Conservation (phyloP, 2,113 vertebrate genomes). For the Camelus bactrianus region DNA sequence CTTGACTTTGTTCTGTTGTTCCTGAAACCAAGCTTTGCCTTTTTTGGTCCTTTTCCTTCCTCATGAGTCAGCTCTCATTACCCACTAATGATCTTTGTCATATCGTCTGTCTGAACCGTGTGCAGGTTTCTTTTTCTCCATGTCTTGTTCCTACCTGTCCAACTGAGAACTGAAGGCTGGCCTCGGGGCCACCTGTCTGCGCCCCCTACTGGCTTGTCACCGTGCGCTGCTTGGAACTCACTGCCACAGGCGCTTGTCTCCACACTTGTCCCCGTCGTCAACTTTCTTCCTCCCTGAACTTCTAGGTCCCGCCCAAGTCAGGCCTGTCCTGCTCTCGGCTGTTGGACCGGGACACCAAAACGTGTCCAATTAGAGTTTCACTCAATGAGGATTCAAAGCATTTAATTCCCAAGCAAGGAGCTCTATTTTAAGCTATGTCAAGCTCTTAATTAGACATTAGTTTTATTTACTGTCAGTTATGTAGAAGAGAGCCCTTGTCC, state of each 20-base stretch:
- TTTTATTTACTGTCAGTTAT: conserved; percentile 72
- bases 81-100: not conserved
- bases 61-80: not conserved
- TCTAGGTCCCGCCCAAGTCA: no score
- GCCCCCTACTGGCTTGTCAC: not conserved
- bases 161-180: not conserved
- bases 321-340: not conserved
- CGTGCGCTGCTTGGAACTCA: not conserved
- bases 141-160: not conserved
- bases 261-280: not conserved
- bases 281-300: not conserved
- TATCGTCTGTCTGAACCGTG: not conserved
- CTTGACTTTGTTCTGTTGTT: not conserved
- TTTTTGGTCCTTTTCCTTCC: not conserved
- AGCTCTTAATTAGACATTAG: conserved; percentile 46
- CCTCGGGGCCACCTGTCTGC: not conserved
- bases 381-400: not conserved
- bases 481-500: conserved; percentile 4
- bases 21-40: not conserved
- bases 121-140: not conserved
- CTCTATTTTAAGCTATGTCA: conserved; percentile 7
- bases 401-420: not conserved
- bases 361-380: not conserved
- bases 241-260: no score
- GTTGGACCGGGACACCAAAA: not conserved